Evolutionary conservation across 2,888 invertebrate genomes (phyloP).

Genomic region (Chrysolina oricalcia): DNA sequence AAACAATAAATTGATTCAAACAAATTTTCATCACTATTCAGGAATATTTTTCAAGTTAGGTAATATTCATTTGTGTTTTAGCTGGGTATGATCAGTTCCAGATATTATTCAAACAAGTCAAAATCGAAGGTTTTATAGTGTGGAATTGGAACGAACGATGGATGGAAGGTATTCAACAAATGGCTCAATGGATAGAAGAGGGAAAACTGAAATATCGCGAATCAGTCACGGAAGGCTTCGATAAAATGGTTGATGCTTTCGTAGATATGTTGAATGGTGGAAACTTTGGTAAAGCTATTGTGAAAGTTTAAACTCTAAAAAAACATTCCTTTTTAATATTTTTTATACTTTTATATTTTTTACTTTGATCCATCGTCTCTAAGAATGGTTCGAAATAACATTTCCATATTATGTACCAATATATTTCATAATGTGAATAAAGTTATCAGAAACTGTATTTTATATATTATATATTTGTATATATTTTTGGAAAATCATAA

Average conservation of each 20-base stretch:
- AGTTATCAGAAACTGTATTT: no score
- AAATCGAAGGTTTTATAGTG: constrained; percentile 61
- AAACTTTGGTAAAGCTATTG: constrained; percentile 62
- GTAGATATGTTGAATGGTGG: constrained; percentile 60
- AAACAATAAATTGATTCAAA: no score
- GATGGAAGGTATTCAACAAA: constrained; percentile 78
- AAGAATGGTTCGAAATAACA: no score
- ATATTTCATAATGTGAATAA: no score
- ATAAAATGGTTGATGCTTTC: constrained; percentile 67
- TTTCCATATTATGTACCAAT: no score
- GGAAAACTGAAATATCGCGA: constrained; percentile 83
- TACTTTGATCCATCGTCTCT: no score
- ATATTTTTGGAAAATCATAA: no score
- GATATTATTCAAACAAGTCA: constrained; percentile 56
- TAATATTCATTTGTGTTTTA: constrained; percentile 19
- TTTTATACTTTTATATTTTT: no score
- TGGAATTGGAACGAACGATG: constrained; percentile 71
- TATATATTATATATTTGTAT: no score
- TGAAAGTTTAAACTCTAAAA: constrained; percentile 52
- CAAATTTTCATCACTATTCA: not conserved
- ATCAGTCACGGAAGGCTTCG: constrained; percentile 78
- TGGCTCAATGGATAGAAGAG: constrained; percentile 78
- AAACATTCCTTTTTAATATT: no score
- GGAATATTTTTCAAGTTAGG: no score
- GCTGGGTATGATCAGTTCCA: constrained; percentile 40